phyloP scores from a whole-genome alignment of 2,888 invertebrate species.

The Agrotis exclamationis region DNA sequence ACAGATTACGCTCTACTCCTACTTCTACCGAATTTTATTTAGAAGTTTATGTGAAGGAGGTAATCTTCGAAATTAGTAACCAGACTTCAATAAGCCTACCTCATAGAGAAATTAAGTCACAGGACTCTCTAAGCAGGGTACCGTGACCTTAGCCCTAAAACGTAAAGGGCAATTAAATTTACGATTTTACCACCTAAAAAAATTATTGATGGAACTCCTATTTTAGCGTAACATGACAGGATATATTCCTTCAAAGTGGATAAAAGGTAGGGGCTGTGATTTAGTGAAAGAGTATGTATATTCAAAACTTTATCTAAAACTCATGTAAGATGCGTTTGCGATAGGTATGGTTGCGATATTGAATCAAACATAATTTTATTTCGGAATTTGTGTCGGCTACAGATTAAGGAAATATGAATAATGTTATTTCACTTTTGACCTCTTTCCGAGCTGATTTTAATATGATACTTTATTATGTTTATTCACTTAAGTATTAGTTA shows the following conservation, averaged over 20 bases:
- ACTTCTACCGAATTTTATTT: background rate
- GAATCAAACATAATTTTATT: constrained; percentile 32
- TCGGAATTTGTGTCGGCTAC: constrained; percentile 46
- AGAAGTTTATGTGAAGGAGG: too few species aligned
- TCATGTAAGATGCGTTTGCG: constrained; percentile 9
- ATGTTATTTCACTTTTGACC: constrained; percentile 50
- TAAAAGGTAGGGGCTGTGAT: background rate
- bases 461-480: constrained; percentile 39
- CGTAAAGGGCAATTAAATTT: too few species aligned
- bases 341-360: constrained; percentile 37
- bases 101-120: too few species aligned
- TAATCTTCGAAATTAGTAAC: too few species aligned
- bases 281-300: constrained; percentile 1
- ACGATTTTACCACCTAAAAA: too few species aligned
- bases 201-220: too few species aligned
- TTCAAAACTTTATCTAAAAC: background rate
- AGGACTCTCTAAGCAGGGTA: too few species aligned
- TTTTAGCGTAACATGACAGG: too few species aligned
- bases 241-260: too few species aligned
- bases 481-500: constrained; percentile 38
- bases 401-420: constrained; percentile 54
- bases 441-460: constrained; percentile 41
- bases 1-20: constrained; percentile 2
- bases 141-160: too few species aligned
- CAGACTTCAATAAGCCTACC: too few species aligned